These are phyloP conservation scores for Holcopasites calliopsidis DNA, from an alignment of 1,140 invertebrate species.

Conservation along the genomic window DNA sequence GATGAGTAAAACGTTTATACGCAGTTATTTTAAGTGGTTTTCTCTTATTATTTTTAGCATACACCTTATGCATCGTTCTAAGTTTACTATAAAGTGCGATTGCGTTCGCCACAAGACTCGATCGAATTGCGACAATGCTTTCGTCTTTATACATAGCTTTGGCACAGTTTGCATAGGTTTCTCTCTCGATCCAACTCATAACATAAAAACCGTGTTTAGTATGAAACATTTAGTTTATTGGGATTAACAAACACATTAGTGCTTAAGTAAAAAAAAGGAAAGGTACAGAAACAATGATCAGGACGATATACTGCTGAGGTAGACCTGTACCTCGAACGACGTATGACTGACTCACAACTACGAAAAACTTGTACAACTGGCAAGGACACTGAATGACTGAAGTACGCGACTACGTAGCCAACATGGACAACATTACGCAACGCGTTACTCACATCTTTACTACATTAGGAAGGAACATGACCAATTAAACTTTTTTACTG, in stretches of 20 bases:
- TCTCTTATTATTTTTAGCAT: constrained; percentile 52
- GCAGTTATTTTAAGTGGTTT: constrained; percentile 53
- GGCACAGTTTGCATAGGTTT: constrained; percentile 43
- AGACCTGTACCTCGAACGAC: constrained; percentile 68
- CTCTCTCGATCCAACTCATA: constrained; percentile 21
- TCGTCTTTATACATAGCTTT: constrained; percentile 26
- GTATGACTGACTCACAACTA: constrained; percentile 72
- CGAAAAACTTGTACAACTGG: constrained; percentile 67
- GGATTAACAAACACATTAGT: constrained; percentile 54
- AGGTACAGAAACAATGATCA: constrained; percentile 58
- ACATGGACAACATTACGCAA: constrained; percentile 73
- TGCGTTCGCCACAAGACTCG: constrained; percentile 27
- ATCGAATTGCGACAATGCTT: constrained; percentile 53
- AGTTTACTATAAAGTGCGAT: constrained; percentile 12
- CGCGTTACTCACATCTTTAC: constrained; percentile 71
- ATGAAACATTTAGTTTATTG: constrained; percentile 55
- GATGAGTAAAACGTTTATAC: constrained; percentile 55
- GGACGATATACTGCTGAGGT: constrained; percentile 53
- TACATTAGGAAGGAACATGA: constrained; percentile 75
- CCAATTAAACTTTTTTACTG: constrained; percentile 79
- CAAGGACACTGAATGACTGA: constrained; percentile 72
- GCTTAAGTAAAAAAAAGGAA: constrained; percentile 53
- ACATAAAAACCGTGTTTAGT: constrained; percentile 52
- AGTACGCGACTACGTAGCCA: constrained; percentile 72
- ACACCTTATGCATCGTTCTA: constrained; percentile 16